Conservation (phyloP, 1,140 invertebrate species). For the Drosophila tani region DNA sequence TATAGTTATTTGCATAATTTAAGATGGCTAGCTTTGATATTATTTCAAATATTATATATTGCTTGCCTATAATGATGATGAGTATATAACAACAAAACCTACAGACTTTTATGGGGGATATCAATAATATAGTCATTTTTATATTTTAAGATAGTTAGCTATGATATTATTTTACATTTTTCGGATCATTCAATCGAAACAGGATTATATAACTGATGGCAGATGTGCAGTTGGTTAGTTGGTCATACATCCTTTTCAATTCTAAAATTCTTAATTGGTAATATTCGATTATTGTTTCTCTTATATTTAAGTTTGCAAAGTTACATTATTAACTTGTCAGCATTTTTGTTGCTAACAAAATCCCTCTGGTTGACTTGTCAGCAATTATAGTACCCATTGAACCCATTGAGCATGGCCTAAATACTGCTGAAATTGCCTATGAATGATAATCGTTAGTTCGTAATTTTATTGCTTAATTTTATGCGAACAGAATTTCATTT, state of each 20-base stretch:
- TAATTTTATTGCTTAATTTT: constrained; percentile 13
- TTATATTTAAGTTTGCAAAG: background rate
- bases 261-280: too few species aligned
- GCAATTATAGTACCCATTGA: background rate
- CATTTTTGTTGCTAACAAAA: background rate
- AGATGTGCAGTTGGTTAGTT: too few species aligned
- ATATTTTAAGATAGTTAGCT: constrained; percentile 17
- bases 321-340: background rate
- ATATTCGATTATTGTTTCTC: background rate
- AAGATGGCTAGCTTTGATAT: constrained; percentile 25
- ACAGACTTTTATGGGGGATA: background rate
- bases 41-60: constrained; percentile 2
- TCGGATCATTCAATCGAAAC: background rate
- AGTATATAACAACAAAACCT: background rate
- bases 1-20: constrained; percentile 6
- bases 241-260: background rate
- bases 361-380: background rate
- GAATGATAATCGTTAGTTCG: background rate
- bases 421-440: constrained; percentile 1
- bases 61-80: too few species aligned
- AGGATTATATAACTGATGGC: background rate
- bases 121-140: background rate
- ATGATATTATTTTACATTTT: constrained; percentile 19
- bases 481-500: background rate
- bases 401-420: background rate